Evolutionary conservation across 2,797 vertebrate genomes (phyloP).

Genomic region (Intellagama lesueurii): DNA sequence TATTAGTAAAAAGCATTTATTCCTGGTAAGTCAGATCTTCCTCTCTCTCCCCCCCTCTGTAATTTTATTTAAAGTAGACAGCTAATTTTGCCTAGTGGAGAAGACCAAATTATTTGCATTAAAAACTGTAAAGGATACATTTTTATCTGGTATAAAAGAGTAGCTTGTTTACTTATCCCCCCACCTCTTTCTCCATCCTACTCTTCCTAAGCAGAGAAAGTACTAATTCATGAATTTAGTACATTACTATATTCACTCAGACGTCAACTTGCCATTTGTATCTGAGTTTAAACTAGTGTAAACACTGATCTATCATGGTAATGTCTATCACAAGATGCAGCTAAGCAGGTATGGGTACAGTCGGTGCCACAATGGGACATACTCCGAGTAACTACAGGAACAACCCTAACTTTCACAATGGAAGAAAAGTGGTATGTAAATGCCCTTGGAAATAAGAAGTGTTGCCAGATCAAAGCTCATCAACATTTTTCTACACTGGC

Average conservation of each 20-base stretch:
- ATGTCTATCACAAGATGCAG: neutral
- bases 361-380: neutral
- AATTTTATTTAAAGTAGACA: neutral
- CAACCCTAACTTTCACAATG: neutral
- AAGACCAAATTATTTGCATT: neutral
- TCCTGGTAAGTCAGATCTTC: neutral
- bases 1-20: neutral
- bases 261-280: neutral
- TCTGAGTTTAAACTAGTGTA: too few species aligned
- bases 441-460: too few species aligned
- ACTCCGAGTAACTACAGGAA: too few species aligned
- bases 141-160: too few species aligned
- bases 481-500: too few species aligned
- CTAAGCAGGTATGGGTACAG: neutral
- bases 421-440: neutral
- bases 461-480: too few species aligned
- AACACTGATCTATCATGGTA: neutral
- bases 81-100: neutral
- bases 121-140: neutral
- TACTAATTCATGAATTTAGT: neutral
- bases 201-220: too few species aligned
- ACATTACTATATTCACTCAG: neutral
- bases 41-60: neutral
- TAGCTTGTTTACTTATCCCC: neutral
- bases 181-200: too few species aligned